A percentile compares a stretch with the other conserved stretches of the same genome.
These are phyloP conservation scores for Pipistrellus pygmaeus DNA, from an alignment of 2,797 vertebrate species.

Conservation along the genomic window DNA sequence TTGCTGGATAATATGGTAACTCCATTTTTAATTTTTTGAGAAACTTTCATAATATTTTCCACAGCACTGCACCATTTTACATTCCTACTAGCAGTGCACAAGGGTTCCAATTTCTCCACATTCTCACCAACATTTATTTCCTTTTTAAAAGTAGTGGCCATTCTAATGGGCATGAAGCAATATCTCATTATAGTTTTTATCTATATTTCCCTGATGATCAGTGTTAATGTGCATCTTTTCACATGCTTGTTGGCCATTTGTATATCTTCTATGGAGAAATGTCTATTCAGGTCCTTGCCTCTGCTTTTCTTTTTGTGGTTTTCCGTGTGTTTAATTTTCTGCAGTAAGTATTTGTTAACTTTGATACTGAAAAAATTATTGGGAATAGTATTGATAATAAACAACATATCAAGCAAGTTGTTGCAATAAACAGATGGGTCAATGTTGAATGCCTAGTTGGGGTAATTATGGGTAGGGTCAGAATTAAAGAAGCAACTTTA, in stretches of 20 bases:
- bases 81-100: not conserved
- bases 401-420: not conserved
- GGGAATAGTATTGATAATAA: not conserved
- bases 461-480: not conserved
- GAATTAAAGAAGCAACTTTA: not conserved
- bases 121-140: not conserved
- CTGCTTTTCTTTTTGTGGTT: not conserved
- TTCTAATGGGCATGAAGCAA: not conserved
- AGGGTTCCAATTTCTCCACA: not conserved
- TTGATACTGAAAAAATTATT: constrained; percentile 59
- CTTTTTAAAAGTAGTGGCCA: not conserved
- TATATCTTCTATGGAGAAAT: not conserved
- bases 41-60: not conserved
- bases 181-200: not conserved
- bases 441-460: not conserved
- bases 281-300: not conserved
- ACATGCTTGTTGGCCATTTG: not conserved
- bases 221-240: not conserved
- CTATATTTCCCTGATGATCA: not conserved
- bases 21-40: constrained; percentile 49
- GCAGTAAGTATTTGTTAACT: not conserved
- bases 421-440: not conserved
- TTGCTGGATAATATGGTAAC: not conserved
- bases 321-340: not conserved
- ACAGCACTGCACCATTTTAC: not conserved